phyloP scores from a whole-genome alignment of 1,140 invertebrate genomes.

The Coptotermes formosanus region DNA sequence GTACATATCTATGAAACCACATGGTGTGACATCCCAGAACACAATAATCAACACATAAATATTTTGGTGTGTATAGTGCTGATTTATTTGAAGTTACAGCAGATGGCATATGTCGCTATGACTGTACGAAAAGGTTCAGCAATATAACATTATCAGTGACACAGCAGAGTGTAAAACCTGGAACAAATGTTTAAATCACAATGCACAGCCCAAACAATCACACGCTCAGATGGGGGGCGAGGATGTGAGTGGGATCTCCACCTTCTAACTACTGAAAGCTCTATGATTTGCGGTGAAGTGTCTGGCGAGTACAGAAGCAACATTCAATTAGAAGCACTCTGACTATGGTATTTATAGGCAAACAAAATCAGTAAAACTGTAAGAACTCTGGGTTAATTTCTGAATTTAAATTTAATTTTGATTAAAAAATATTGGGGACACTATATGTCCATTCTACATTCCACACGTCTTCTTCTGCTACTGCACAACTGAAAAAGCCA shows the following conservation, averaged over 20 bases:
- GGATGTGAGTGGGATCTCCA: background rate
- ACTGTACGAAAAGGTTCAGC: too few species aligned
- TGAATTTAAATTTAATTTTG: background rate
- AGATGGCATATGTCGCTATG: too few species aligned
- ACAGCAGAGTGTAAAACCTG: too few species aligned
- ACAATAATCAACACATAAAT: too few species aligned
- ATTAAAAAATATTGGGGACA: background rate
- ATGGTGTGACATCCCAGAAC: too few species aligned
- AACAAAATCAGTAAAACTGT: background rate
- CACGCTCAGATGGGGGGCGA: background rate
- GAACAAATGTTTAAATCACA: too few species aligned
- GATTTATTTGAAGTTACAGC: too few species aligned
- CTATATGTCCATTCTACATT: background rate
- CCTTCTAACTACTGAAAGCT: background rate
- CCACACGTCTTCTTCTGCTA: background rate
- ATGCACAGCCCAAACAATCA: background rate
- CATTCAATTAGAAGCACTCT: slow-evolving; percentile 14
- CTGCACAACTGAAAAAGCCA: background rate
- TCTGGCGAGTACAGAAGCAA: background rate
- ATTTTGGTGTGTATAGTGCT: too few species aligned
- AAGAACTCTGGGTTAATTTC: background rate
- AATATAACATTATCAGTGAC: too few species aligned
- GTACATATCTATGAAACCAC: too few species aligned
- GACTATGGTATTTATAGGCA: background rate
- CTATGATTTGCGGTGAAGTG: background rate